Conservation (phyloP, 2,797 vertebrate species). For the Oreortyx pictus region DNA sequence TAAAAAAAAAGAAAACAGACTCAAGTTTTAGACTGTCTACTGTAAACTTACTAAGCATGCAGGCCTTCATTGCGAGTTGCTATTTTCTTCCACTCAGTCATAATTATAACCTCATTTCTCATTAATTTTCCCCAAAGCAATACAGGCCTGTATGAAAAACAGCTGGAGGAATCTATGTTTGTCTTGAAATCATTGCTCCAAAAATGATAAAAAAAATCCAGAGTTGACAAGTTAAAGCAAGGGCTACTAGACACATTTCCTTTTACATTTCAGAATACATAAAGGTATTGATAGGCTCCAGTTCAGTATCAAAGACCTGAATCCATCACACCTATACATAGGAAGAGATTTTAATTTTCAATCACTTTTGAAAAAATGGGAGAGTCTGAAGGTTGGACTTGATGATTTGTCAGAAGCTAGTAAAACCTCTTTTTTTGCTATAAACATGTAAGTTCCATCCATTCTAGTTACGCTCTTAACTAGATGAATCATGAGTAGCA, state of each 20-base stretch:
- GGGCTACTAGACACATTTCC: not conserved
- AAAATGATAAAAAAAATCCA: not conserved
- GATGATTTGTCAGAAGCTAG: not conserved
- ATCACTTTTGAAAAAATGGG: not conserved
- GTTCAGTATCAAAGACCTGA: not conserved
- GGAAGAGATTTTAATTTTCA: not conserved
- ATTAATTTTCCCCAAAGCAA: not conserved
- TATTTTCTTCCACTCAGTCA: not conserved
- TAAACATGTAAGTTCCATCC: not conserved
- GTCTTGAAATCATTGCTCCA: not conserved
- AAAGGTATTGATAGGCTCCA: not conserved
- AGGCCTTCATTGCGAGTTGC: not conserved
- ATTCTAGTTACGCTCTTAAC: not conserved
- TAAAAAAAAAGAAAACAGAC: not conserved
- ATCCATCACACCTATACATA: rapidly evolving
- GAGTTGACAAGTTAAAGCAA: not conserved
- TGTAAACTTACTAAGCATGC: not conserved
- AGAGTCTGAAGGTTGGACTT: not conserved
- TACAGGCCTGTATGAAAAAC: not conserved
- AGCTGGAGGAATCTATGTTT: not conserved
- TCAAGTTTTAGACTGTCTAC: not conserved
- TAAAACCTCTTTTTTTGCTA: not conserved
- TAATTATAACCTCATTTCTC: not conserved
- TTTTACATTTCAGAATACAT: not conserved
- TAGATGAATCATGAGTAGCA: not conserved